Conservation (phyloP, 2,888 invertebrate species). For the Philereme vetulata region DNA sequence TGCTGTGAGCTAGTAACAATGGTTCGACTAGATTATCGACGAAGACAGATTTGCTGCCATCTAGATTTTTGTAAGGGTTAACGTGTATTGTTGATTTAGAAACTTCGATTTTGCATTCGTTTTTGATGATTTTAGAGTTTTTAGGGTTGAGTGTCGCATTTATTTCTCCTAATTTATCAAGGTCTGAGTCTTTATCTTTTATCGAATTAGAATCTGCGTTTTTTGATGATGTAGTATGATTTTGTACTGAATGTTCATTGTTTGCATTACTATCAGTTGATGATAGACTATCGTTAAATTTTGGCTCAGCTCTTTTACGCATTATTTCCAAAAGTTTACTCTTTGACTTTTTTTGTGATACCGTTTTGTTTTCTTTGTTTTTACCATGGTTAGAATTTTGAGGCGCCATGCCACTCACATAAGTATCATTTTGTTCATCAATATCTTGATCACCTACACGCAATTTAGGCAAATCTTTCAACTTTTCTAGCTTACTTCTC, state of each 20-base stretch:
- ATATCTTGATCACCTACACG: background rate
- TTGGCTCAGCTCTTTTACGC: constrained; percentile 4
- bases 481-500: constrained; percentile 8
- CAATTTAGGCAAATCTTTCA: background rate
- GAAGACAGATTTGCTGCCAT: constrained; percentile 64
- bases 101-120: constrained; percentile 1
- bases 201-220: background rate
- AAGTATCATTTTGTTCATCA: background rate
- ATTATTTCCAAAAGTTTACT: constrained; percentile 17
- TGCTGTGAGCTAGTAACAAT: constrained; percentile 72
- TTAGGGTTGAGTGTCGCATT: constrained; percentile 4
- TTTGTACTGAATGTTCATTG: background rate
- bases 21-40: constrained; percentile 72
- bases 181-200: constrained; percentile 16
- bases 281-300: constrained; percentile 13
- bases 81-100: constrained; percentile 48
- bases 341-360: constrained; percentile 1
- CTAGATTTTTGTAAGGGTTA: constrained; percentile 70
- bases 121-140: background rate
- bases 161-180: constrained; percentile 18
- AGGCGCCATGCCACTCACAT: background rate
- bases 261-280: constrained; percentile 6
- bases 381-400: background rate
- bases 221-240: background rate
- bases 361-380: constrained; percentile 3